Evolutionary conservation across 2,797 vertebrate species (phyloP), one percentile per base, ranked within the genome.

Genomic region (Sebastes iracundus): DNA sequence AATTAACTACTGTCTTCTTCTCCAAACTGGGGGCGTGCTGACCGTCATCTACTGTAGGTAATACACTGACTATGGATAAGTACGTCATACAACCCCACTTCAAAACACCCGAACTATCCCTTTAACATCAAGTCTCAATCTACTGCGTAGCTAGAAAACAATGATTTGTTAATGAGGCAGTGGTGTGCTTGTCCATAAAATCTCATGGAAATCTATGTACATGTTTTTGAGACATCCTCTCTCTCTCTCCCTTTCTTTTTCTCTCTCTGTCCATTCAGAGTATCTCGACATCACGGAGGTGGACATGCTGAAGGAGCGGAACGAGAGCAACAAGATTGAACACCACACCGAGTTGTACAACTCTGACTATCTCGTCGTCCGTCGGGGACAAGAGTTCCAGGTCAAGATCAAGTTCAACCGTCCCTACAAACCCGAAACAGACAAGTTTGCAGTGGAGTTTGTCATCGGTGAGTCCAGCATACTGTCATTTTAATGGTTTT

Each of bases 361-460:
- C 85, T 96, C 79, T 11, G 81, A 93, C 33, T 75, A 80, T n/a
- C 90, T 99, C 72, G 95, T 99, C 4, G 96, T 99, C 12, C 97
- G 98, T 1, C 93, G 98, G 14, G 98, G 96, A 1, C 97, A 99
- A 77, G n/a, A 96, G 90, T 99, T 97, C 93, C 93, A 95, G 75
- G 66, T 99, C 60, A 95, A 96, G 83, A 87, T 99, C 66, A 90
- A 91, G 68, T 99, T 99, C 90, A 94, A 88, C 79, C 97, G 97
- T 1, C 89, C 97, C 2, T 99, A 97, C 68, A 87, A 93, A 4
- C 94, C 97, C 4, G 77, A 53, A 1, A 81, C 84, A 0, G 98
- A 99, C 94, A 88, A 95, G 11, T 96, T 99, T 18, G 97, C 97
- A 60, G 38, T 99, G 77, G 98, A 99, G 89, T 98, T 97, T 82